phyloP scores from a whole-genome alignment of 2,113 vertebrate genomes.

The Tragulus kanchil region DNA sequence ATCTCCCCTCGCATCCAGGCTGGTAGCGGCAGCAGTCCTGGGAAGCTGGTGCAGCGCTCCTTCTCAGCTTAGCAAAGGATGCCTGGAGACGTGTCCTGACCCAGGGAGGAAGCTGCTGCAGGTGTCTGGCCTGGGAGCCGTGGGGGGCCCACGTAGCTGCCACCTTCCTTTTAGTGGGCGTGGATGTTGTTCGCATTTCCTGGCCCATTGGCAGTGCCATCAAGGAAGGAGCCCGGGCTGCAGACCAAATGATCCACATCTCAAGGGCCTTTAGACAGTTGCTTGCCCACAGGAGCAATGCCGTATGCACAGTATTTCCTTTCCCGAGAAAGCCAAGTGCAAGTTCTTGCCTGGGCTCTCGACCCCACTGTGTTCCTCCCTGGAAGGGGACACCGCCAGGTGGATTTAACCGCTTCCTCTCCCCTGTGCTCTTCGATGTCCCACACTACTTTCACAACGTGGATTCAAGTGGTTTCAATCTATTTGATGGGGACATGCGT shows the following conservation, averaged over 20 bases:
- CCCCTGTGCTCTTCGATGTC: not conserved
- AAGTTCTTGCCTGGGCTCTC: conserved; percentile 11
- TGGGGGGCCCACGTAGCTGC: not conserved
- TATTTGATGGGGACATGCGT: not conserved
- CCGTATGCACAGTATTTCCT: not conserved
- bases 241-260: not conserved
- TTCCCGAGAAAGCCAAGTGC: conserved; percentile 45
- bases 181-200: not conserved
- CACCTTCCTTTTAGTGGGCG: not conserved
- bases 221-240: not conserved
- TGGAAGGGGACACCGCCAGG: not conserved
- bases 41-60: not conserved
- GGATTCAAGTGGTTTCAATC: not conserved
- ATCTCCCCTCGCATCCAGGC: not conserved
- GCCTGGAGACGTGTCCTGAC: not conserved
- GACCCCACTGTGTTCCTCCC: not conserved
- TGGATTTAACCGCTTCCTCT: not conserved
- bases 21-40: not conserved
- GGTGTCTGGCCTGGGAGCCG: fast-evolving
- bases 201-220: not conserved
- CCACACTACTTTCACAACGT: fast-evolving
- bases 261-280: conserved; percentile 35
- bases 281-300: not conserved
- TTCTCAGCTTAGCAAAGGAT: not conserved
- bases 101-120: too few species aligned